Conservation (phyloP, 2,113 vertebrate genomes). For the Vulpes lagopus region DNA sequence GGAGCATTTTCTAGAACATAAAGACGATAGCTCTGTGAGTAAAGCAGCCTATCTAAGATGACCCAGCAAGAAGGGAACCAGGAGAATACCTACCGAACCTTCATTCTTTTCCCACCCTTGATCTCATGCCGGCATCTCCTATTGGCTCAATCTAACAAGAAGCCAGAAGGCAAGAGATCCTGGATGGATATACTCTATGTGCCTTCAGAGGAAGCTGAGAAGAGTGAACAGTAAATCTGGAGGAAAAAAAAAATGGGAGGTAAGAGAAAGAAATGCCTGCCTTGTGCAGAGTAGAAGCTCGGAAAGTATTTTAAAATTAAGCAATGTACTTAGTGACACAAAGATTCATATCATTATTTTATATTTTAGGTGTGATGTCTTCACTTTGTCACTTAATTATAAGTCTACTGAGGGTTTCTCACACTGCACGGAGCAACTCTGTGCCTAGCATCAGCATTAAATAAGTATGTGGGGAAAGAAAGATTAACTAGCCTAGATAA, state of each 20-base stretch:
- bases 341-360: neutral
- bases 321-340: neutral
- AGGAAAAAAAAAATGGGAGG: neutral
- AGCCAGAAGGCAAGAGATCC: neutral
- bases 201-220: neutral
- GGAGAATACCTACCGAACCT: neutral
- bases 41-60: neutral
- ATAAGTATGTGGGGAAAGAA: slow-evolving; percentile 36
- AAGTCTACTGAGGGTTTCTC: neutral
- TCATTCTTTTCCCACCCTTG: neutral
- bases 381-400: neutral
- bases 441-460: neutral
- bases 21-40: neutral
- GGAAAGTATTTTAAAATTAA: neutral
- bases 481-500: neutral
- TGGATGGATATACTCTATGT: neutral
- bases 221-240: neutral
- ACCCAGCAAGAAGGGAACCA: neutral
- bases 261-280: neutral
- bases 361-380: neutral
- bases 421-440: neutral
- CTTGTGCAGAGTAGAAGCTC: neutral
- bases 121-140: neutral
- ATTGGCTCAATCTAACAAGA: neutral
- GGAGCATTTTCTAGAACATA: neutral